Percentiles rank a stretch among this genome's conserved stretches.
phyloP scores from a whole-genome alignment of 2,888 invertebrate species.

The Polymixis flavicincta region DNA sequence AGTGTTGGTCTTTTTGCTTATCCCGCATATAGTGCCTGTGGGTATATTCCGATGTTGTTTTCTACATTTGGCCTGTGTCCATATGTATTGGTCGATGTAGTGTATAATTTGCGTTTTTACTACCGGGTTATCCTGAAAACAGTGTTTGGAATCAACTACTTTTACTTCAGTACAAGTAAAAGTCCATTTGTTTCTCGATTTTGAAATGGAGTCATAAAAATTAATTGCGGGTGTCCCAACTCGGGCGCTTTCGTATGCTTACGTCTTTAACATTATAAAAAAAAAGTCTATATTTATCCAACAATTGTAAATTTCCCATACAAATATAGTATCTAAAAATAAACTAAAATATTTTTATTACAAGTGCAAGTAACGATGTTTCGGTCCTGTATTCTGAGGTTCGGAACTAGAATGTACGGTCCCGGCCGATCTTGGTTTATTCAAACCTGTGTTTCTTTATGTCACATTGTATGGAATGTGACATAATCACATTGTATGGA shows the following conservation, averaged over 20 bases:
- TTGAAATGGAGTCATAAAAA: background rate
- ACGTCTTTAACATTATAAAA: too few relatives aligned
- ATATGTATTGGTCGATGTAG: slow-evolving; percentile 20
- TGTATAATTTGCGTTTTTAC: background rate
- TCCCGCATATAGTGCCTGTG: slow-evolving; percentile 13
- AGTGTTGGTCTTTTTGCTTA: background rate
- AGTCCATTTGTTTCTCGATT: background rate
- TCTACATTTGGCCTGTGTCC: slow-evolving; percentile 7
- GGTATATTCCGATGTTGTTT: background rate
- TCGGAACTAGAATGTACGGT: too few relatives aligned
- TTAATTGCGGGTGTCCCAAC: background rate
- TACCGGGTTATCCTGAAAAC: background rate
- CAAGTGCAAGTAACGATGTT: too few relatives aligned
- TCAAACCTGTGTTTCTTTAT: too few relatives aligned
- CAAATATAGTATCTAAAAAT: too few relatives aligned
- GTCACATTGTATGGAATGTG: background rate
- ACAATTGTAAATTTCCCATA: too few relatives aligned
- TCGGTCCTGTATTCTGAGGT: too few relatives aligned
- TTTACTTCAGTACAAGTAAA: background rate
- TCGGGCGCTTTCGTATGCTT: background rate
- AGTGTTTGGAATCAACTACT: background rate
- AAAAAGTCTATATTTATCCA: too few relatives aligned
- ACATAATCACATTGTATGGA: background rate
- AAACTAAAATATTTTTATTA: too few relatives aligned
- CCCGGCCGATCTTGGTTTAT: too few relatives aligned